Evolutionary conservation across 2,113 vertebrate species (phyloP), one percentile per base, ranked within the genome.

Genomic region (Sander vitreus): DNA sequence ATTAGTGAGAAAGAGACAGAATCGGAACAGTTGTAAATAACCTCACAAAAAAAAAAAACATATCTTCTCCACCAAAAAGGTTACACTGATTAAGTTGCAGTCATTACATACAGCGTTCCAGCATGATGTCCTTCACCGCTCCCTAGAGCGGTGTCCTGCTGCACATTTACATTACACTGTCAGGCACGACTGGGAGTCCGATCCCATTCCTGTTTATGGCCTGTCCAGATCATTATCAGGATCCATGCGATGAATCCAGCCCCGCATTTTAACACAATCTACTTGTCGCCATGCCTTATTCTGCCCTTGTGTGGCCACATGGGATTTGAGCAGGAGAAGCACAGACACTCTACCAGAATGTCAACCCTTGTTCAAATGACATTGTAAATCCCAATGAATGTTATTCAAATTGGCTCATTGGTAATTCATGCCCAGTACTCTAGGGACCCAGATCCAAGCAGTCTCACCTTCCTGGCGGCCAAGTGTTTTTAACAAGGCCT

Each of bases 201-300:
- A 73, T 87, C 86, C 82, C 54, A 78, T 93, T 74, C 82, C 81
- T 77, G 85, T 85, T 90, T 84, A 88, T 82, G 81, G 78, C 53
- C 62, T 83, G 81, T 92, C 87, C 80, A 85, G 92, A 94, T 94
- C 85, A 91, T 91, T 93, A 93, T 94, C 91, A 45, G 81, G 70
- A 90, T 83, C 89, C 84, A 73, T 79, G 81, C 77, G 72, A 83
- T 88, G 87, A 91, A 89, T 85, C 83, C 78, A 81, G 80, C 70
- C 53, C 75, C 39, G 72, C 82, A 78, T 93, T 93, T 92, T 71
- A 73, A 66, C 77, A 82, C 77, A 88, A 90, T 89, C 78, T 76
- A 78, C 91, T 92, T 71, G 72, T 85, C 67, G n/a, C 58, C 0
- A 23, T 6, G 69, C 64, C 67, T 93, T 73, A 58, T 36, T 82